phyloP scores from a whole-genome alignment of 2,888 invertebrate genomes.

The Amphiduros pacificus region DNA sequence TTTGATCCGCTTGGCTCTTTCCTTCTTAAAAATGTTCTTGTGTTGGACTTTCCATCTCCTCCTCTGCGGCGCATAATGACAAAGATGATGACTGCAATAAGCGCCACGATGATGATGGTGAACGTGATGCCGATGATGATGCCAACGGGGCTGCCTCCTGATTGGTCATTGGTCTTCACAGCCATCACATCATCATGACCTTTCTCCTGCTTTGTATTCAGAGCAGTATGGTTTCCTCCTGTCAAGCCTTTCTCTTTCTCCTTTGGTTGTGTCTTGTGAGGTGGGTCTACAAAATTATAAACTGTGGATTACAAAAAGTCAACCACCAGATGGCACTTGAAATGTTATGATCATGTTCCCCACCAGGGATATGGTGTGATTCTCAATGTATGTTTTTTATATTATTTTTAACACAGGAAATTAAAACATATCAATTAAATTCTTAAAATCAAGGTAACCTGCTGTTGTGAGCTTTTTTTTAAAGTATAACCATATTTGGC shows the following conservation, averaged over 20 bases:
- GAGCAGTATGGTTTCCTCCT: conserved; percentile 8
- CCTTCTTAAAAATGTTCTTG: conserved; percentile 5
- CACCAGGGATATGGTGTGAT: too few species aligned
- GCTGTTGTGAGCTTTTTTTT: too few species aligned
- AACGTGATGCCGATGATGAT: conserved; percentile 4
- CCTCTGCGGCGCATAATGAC: not conserved
- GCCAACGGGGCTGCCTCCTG: not conserved
- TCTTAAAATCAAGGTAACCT: too few species aligned
- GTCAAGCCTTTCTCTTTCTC: too few species aligned
- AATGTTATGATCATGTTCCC: not conserved
- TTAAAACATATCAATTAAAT: too few species aligned
- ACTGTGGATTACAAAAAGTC: not conserved
- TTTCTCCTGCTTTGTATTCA: conserved; percentile 9
- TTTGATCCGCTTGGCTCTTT: conserved; percentile 6
- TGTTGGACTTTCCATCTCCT: not conserved
- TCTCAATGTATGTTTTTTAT: too few species aligned
- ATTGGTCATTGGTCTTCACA: not conserved
- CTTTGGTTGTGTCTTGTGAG: not conserved
- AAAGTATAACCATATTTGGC: not conserved
- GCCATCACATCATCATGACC: conserved; percentile 5
- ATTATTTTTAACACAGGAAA: too few species aligned
- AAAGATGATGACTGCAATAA: conserved; percentile 1
- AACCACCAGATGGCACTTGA: not conserved
- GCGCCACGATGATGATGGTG: conserved; percentile 1
- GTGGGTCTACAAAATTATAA: conserved; percentile 1